Percentiles rank a stretch among this genome's conserved stretches.
phyloP scores from a whole-genome alignment of 1,140 invertebrate species.

The Drosophila busckii region DNA sequence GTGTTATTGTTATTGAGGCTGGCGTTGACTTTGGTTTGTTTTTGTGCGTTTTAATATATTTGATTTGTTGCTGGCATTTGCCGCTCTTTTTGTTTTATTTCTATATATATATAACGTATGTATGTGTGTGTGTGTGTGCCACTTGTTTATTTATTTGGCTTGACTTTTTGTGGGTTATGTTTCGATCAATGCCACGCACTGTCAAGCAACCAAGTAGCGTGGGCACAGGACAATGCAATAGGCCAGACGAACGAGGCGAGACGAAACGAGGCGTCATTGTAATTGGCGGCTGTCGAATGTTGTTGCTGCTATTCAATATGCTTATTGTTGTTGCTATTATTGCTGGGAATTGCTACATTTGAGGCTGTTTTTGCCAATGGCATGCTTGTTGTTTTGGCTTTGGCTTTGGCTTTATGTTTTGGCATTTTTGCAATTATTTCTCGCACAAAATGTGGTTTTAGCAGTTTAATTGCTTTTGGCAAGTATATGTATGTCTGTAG shows the following conservation, averaged over 20 bases:
- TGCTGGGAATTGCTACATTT: slow-evolving; percentile 9
- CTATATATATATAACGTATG: slow-evolving; percentile 6
- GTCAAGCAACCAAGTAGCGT: slow-evolving; percentile 5
- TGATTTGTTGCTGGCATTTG: slow-evolving; percentile 70
- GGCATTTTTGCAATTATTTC: slow-evolving; percentile 77
- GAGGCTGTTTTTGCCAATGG: slow-evolving; percentile 30
- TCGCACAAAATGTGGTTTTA: slow-evolving; percentile 77
- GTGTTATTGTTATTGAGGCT: slow-evolving; percentile 70
- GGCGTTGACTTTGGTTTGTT: slow-evolving; percentile 73
- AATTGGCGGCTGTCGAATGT: slow-evolving; percentile 30
- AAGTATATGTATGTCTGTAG: slow-evolving; percentile 57
- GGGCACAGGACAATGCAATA: neutral
- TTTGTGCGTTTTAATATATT: slow-evolving; percentile 72
- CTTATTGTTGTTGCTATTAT: slow-evolving; percentile 24
- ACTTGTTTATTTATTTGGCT: slow-evolving; percentile 47
- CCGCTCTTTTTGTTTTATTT: slow-evolving; percentile 38
- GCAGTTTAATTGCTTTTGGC: slow-evolving; percentile 76
- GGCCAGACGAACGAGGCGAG: no score
- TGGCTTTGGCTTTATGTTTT: slow-evolving; percentile 71
- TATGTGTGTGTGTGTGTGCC: slow-evolving; percentile 16
- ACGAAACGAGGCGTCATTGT: slow-evolving; percentile 33
- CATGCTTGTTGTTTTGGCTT: slow-evolving; percentile 68
- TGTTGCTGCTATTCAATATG: slow-evolving; percentile 11
- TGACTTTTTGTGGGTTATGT: slow-evolving; percentile 61
- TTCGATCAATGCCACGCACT: slow-evolving; percentile 44